Base-by-base conservation (phyloP, 1,140 invertebrate genomes). In the Scaptomyza hsui region DNA sequence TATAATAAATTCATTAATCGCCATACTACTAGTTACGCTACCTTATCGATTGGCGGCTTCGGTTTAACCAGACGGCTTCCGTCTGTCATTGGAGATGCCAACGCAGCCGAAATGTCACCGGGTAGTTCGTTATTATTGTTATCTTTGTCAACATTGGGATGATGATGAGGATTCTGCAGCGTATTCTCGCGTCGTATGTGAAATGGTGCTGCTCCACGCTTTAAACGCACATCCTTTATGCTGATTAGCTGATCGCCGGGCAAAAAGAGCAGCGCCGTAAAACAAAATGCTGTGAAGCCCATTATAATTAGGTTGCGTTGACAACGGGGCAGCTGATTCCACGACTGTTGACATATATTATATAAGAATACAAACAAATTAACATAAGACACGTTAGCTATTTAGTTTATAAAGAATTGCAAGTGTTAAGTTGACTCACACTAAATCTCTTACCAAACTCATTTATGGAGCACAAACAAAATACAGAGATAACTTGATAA, bases 301-400 rank as follows among this genome's bases (percentile, higher is more conserved):
- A 96, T 93, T 71, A 95, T 94, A 55, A 96, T 93, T 32, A 96
- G 92, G 83, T 94, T 96, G 39, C 95, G 93, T 91, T 97, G 96
- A 81, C 96, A 94, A 76, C 96, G 94, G n/a, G 96, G 96, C 35
- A 97, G 90, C 78, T 96, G 95, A 83, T 96, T 96, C 96, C 96
- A 97, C 91, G 94, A 92, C 96, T 97, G 78, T 26, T 93, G 4
- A 21, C 32, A 37, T n/a, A n/a, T 37, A 16, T 42, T 24, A 24
- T 4, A 16, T 16, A 6, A 7, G 93, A 42, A 44, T 0, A 37
- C n/a, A 26, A 41, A 52, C 65, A 37, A 59, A 60, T 51, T 18
- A 29, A 42, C 9, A 32, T 26, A 13, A 53, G 24, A 48, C 10
- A 45, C 15, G 18, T 35, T 18, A 16, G 16, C 16, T 45, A 5